These are phyloP conservation scores for Drosophila vallismaia DNA, from an alignment of 2,888 invertebrate genomes.

Conservation along the genomic window DNA sequence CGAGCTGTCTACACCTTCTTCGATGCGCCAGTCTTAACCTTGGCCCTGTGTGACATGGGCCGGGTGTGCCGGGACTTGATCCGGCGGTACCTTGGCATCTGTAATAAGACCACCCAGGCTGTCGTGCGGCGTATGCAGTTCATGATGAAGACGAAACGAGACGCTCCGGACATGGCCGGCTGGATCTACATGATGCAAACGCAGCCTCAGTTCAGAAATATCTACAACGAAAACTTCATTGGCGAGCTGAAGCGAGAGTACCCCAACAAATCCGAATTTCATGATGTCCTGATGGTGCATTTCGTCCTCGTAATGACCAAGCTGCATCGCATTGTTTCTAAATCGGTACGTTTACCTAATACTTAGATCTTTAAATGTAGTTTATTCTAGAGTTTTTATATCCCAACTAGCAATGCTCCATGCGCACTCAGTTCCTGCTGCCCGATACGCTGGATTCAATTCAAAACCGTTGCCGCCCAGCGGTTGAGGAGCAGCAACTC, in stretches of 20 bases:
- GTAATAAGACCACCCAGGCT: slow-evolving; percentile 88
- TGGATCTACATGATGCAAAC: slow-evolving; percentile 87
- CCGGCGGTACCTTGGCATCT: slow-evolving; percentile 84
- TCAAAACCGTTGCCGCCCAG: slow-evolving; percentile 57
- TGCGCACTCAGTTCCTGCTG: slow-evolving; percentile 62
- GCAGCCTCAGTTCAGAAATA: slow-evolving; percentile 84
- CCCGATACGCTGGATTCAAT: slow-evolving; percentile 82
- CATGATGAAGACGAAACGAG: slow-evolving; percentile 86
- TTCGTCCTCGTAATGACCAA: slow-evolving; percentile 81
- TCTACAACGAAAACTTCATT: slow-evolving; percentile 83
- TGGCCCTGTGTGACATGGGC: slow-evolving; percentile 79
- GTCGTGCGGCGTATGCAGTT: slow-evolving; percentile 88
- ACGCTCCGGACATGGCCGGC: slow-evolving; percentile 86
- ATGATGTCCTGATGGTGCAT: slow-evolving; percentile 78
- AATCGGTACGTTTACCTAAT: slow-evolving; percentile 43
- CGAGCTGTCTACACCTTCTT: slow-evolving; percentile 87
- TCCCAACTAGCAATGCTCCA: slow-evolving; percentile 26
- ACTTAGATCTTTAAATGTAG: neutral
- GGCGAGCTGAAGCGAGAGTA: slow-evolving; percentile 80
- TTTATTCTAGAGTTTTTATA: neutral
- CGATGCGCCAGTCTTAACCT: slow-evolving; percentile 82
- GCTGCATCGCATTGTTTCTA: slow-evolving; percentile 75
- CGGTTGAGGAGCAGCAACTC: slow-evolving; percentile 65
- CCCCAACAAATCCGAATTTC: slow-evolving; percentile 72
- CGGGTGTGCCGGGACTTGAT: slow-evolving; percentile 86